A percentile compares a stretch with the other conserved stretches of the same genome.
Evolutionary conservation across 35 echinoderm and acorn worm genomes (phyloP).

Genomic region (Eucidaris tribuloides): DNA sequence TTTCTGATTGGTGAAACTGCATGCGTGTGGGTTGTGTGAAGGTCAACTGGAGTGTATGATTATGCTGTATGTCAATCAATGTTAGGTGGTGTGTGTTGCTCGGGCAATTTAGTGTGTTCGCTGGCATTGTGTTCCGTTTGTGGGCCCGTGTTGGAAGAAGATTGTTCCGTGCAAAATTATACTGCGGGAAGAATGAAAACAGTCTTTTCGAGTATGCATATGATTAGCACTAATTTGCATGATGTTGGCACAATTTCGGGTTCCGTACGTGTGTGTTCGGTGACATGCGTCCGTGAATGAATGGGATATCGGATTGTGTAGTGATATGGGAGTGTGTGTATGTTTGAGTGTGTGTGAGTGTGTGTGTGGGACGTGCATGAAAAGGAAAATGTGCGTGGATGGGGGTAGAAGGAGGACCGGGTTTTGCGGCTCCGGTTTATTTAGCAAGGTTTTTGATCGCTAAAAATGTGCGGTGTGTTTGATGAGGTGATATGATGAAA

Average conservation of each 20-base stretch:
- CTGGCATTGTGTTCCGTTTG: not conserved
- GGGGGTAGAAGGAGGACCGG: slow-evolving; percentile 3
- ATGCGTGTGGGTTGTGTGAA: not conserved
- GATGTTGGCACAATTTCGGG: not conserved
- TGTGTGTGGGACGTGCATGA: slow-evolving; percentile 11
- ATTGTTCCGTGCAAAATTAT: slow-evolving; percentile 12
- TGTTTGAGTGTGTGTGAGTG: not conserved
- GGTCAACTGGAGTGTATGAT: slow-evolving; percentile 15
- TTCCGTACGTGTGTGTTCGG: slow-evolving; percentile 4
- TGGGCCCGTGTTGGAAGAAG: slow-evolving; percentile 15
- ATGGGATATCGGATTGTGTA: slow-evolving; percentile 14
- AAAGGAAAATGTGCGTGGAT: not conserved
- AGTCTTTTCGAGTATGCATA: slow-evolving; percentile 6
- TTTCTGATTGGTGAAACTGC: slow-evolving; percentile 10
- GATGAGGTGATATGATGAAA: too few species aligned
- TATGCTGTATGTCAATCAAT: not conserved
- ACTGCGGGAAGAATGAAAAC: not conserved
- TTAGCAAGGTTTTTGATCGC: too few species aligned
- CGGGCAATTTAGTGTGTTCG: not conserved
- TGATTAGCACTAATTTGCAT: slow-evolving; percentile 24
- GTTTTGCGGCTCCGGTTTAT: slow-evolving; percentile 27
- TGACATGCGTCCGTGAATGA: not conserved
- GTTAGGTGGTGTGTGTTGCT: slow-evolving; percentile 12
- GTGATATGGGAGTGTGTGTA: not conserved
- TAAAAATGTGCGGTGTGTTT: too few species aligned